phyloP scores from a whole-genome alignment of 2,797 vertebrate genomes.

The Notolabrus celidotus region DNA sequence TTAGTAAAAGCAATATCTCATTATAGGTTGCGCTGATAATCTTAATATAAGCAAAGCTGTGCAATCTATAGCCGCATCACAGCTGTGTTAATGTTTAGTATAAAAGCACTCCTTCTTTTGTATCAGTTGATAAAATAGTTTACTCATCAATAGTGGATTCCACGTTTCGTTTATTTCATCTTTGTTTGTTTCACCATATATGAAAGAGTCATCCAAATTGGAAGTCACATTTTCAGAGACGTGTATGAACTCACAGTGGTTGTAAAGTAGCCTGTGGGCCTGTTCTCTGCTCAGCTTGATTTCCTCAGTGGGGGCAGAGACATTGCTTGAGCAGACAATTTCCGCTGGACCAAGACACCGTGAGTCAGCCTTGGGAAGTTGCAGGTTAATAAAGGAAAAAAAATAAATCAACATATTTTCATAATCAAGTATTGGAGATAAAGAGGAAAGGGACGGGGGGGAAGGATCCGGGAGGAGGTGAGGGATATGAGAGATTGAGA shows the following conservation, averaged over 20 bases:
- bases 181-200: conserved; percentile 37
- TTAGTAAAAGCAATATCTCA: too few species aligned
- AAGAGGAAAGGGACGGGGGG: background rate
- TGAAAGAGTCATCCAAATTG: conserved; percentile 27
- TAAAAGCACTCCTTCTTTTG: too few species aligned
- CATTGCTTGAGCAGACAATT: conserved; percentile 59
- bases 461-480: conserved; percentile 12
- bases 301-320: conserved; percentile 59
- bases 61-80: too few species aligned
- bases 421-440: conserved; percentile 50
- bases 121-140: too few species aligned
- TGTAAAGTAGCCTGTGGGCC: conserved; percentile 53
- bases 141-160: background rate
- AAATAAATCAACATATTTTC: conserved; percentile 66
- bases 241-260: conserved; percentile 26
- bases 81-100: too few species aligned
- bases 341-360: conserved; percentile 64
- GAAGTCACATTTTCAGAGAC: conserved; percentile 42
- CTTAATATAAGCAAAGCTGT: too few species aligned
- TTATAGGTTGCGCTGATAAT: too few species aligned
- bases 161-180: background rate
- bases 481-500: conserved; percentile 33
- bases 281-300: conserved; percentile 63
- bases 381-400: conserved; percentile 60
- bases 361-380: conserved; percentile 53